These are phyloP conservation scores for Steinernema feltiae DNA, from an alignment of 1,140 invertebrate species.

Conservation along the genomic window DNA sequence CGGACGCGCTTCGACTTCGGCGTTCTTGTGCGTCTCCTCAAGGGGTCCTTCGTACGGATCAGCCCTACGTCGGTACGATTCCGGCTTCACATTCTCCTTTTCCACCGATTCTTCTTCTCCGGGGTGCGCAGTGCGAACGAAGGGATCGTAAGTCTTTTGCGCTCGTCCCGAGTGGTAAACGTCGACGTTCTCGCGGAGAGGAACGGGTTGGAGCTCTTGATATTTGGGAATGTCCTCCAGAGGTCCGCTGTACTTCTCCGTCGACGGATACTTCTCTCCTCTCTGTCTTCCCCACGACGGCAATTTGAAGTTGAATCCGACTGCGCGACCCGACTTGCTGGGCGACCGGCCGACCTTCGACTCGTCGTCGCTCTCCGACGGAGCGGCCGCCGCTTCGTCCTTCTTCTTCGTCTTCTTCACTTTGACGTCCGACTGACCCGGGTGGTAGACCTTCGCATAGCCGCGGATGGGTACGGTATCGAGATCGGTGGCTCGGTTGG, in stretches of 20 bases:
- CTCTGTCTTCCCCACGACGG: not conserved
- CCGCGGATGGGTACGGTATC: conserved; percentile 3
- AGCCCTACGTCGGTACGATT: not conserved
- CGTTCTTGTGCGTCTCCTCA: not conserved
- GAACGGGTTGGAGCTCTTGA: not conserved
- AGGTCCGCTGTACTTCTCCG: not conserved
- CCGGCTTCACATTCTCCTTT: not conserved
- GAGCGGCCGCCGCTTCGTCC: not conserved
- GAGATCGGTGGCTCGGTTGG: not conserved
- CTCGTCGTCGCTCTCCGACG: not conserved
- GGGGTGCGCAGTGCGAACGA: conserved; percentile 8
- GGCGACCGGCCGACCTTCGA: too few relatives aligned
- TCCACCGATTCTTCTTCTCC: not conserved
- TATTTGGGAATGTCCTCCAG: not conserved
- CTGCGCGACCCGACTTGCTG: not conserved
- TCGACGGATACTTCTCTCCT: not conserved
- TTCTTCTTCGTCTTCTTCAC: not conserved
- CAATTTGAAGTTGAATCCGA: not conserved
- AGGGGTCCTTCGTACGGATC: not conserved
- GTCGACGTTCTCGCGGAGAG: not conserved
- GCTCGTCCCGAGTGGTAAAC: not conserved
- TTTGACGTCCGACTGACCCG: not conserved
- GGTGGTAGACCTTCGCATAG: conserved; percentile 20
- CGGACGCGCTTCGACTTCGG: conserved; percentile 3
- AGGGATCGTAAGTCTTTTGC: not conserved